Percentiles rank a stretch among this genome's conserved stretches.
These are phyloP conservation scores for Trachemys scripta DNA, from an alignment of 2,113 vertebrate species.

Conservation along the genomic window DNA sequence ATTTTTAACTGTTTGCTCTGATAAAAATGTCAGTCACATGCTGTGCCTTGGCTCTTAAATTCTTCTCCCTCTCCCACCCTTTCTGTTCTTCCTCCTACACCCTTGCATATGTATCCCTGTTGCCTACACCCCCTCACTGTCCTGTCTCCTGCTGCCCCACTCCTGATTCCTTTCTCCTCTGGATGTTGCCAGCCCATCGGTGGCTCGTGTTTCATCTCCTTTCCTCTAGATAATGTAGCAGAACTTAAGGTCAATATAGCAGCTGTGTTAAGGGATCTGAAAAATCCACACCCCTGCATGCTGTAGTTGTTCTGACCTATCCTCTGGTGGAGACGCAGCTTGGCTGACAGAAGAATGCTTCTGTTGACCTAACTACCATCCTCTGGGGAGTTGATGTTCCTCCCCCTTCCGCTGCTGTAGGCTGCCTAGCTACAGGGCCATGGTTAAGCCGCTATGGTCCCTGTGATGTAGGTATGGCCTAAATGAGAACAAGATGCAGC, in stretches of 20 bases:
- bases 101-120: neutral
- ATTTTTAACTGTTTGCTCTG: neutral
- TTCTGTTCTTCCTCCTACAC: neutral
- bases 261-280: neutral
- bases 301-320: neutral
- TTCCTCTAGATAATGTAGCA: neutral
- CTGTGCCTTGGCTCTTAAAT: neutral
- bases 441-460: neutral
- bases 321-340: neutral
- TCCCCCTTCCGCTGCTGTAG: neutral
- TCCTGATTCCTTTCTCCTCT: neutral
- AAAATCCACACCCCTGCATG: neutral
- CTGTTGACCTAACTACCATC: neutral
- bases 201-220: neutral
- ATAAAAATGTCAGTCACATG: neutral
- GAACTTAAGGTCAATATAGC: neutral
- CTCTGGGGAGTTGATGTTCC: neutral
- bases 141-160: neutral
- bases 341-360: neutral
- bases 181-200: neutral
- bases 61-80: neutral
- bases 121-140: neutral
- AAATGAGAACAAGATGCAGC: neutral
- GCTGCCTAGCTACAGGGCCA: neutral
- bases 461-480: neutral